phyloP scores from a whole-genome alignment of 2,113 vertebrate genomes.

The Tragelaphus scriptus region DNA sequence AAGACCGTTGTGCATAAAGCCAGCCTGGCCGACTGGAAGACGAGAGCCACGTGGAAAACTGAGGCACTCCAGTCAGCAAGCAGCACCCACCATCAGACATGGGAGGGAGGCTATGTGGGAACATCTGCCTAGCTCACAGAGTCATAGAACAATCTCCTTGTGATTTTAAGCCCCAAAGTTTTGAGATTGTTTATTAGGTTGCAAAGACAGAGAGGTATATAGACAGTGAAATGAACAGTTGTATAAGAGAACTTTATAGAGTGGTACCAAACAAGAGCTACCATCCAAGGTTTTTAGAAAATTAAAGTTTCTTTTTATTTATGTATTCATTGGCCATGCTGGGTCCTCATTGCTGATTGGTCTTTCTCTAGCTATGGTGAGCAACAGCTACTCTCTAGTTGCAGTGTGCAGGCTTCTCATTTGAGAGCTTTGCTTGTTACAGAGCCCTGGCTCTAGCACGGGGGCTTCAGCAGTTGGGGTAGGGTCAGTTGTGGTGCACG shows the following conservation, averaged over 20 bases:
- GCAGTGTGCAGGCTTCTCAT: not conserved
- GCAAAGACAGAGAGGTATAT: not conserved
- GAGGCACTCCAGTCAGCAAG: fast-evolving
- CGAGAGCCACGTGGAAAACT: not conserved
- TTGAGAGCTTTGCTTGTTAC: not conserved
- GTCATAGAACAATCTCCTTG: not conserved
- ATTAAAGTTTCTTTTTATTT: not conserved
- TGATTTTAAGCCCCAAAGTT: not conserved
- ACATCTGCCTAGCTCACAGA: not conserved
- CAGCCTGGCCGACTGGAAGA: fast-evolving
- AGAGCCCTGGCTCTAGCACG: not conserved
- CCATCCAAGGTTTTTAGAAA: not conserved
- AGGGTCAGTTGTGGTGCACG: not conserved
- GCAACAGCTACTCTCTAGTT: not conserved
- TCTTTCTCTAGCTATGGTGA: not conserved
- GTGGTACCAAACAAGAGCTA: not conserved
- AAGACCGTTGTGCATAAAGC: too few relatives aligned
- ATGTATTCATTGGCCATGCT: not conserved
- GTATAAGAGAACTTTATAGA: not conserved
- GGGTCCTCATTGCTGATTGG: fast-evolving
- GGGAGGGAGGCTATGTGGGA: not conserved
- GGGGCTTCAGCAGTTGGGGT: not conserved
- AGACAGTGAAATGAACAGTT: not conserved
- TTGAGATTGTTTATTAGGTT: not conserved
- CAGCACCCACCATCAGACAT: not conserved